Conservation (phyloP, 1,140 invertebrate species). For the Danaus plexippus region DNA sequence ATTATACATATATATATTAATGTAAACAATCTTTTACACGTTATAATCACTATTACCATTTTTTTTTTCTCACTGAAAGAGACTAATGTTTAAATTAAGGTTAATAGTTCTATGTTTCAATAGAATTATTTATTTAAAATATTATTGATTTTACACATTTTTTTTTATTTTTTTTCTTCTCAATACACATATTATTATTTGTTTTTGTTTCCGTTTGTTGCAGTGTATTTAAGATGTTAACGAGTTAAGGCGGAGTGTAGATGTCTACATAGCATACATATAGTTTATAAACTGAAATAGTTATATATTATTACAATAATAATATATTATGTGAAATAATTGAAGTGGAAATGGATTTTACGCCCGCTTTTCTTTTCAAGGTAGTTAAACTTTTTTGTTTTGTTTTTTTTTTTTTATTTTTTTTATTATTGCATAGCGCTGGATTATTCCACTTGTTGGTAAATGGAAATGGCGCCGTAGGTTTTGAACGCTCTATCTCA, state of each 20-base stretch:
- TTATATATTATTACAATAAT: constrained; percentile 71
- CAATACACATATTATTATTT: constrained; percentile 19
- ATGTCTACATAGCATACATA: constrained; percentile 68
- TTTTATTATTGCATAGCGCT: constrained; percentile 9
- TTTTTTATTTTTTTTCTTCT: constrained; percentile 3
- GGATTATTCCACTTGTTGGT: not conserved
- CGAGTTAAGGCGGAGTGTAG: constrained; percentile 63
- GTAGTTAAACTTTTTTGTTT: constrained; percentile 45
- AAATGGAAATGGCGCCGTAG: too few species aligned
- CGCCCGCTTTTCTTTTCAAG: constrained; percentile 57
- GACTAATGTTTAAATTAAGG: too few species aligned
- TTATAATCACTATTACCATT: too few species aligned
- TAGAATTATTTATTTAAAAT: too few species aligned
- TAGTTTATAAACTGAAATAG: constrained; percentile 69
- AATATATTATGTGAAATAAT: constrained; percentile 68
- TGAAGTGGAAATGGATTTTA: constrained; percentile 56
- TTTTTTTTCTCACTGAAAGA: too few species aligned
- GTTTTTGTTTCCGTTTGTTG: constrained; percentile 58
- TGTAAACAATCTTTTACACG: too few species aligned
- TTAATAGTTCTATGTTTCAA: too few species aligned
- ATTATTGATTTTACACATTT: too few species aligned
- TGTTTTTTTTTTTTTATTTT: constrained; percentile 22
- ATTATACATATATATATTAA: too few species aligned
- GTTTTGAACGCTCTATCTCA: too few species aligned
- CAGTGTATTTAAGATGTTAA: constrained; percentile 70